Evolutionary conservation across 2,888 invertebrate species (phyloP).

Genomic region (Thyatira batis): DNA sequence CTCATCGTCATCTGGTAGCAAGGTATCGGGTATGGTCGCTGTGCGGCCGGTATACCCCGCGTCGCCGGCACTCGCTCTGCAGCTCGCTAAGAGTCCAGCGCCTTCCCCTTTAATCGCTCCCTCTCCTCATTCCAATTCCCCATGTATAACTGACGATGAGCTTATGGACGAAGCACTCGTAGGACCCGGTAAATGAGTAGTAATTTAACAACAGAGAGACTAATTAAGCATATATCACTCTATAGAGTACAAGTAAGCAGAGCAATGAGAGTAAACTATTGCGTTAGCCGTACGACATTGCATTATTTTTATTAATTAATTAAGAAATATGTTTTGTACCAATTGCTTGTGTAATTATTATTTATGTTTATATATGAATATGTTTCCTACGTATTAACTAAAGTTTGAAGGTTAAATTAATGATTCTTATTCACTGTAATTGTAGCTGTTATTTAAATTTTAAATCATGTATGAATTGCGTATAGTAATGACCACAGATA

Average conservation of each 20-base stretch:
- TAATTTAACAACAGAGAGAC: neutral
- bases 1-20: conserved; percentile 82
- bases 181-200: conserved; percentile 87
- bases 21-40: conserved; percentile 78
- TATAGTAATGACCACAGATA: conserved; percentile 22
- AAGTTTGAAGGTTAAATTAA: conserved; percentile 8
- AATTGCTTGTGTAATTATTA: conserved; percentile 25
- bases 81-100: conserved; percentile 89
- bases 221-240: neutral
- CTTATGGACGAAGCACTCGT: conserved; percentile 94
- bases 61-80: conserved; percentile 88
- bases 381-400: too few species aligned
- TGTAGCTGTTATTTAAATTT: conserved; percentile 3
- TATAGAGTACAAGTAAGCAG: neutral
- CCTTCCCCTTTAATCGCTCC: conserved; percentile 86
- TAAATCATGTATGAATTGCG: conserved; percentile 10
- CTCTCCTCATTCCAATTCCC: conserved; percentile 87
- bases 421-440: conserved; percentile 4
- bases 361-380: conserved; percentile 21
- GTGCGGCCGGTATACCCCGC: conserved; percentile 81
- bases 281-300: neutral
- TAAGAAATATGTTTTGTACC: conserved; percentile 6
- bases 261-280: neutral
- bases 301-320: neutral
- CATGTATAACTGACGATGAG: conserved; percentile 93